Base-by-base conservation (phyloP, 2,888 invertebrate genomes). In the Clitarchus hookeri region DNA sequence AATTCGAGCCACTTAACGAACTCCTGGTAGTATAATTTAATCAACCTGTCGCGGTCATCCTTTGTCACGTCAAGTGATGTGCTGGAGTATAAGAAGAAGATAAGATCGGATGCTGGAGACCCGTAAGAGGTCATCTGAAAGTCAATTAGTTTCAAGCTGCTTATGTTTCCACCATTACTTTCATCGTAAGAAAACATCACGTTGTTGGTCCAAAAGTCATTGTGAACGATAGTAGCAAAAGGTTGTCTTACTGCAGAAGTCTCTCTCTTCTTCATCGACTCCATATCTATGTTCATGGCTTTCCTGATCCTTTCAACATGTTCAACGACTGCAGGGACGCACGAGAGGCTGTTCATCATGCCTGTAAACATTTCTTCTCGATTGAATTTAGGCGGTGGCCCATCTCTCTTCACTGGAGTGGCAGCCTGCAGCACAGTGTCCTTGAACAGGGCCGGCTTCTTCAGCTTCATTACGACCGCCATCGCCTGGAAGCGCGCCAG, bases 161-260 rank as follows among this genome's bases (percentile, higher is more conserved):
- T 91, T 26, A 90, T 89, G 4, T 92, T 92, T 6, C 87, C 27
- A 12, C 23, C 44, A 11, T 82, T 26, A 48, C 88, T 89, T 90
- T 93, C 92, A 19, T n/a, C n/a, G 85, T 91, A 91, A 85, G 92
- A 91, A 19, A 94, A 90, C 92, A 94, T 92, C 0, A 94, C 91
- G 88, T 94, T 94, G 89, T 94, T 94, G 19, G 93, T 92, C 94
- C 94, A 94, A 84, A 93, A 92, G 89, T 94, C 94, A 0, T 92
- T 91, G 88, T 94, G 94, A 1, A 92, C 91, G 27, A 94, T 91
- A 0, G 93, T 92, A 0, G 91, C 92, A 91, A 93, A 94, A 0
- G 92, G 91, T 36, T 93, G 92, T n/a, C 27, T 83, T 27, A 65
- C 54, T 19, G 87, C 84, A 0, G 84, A 80, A 36, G 36, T 26